Conservation (phyloP, 2,113 vertebrate species). For the Xiphias gladius region DNA sequence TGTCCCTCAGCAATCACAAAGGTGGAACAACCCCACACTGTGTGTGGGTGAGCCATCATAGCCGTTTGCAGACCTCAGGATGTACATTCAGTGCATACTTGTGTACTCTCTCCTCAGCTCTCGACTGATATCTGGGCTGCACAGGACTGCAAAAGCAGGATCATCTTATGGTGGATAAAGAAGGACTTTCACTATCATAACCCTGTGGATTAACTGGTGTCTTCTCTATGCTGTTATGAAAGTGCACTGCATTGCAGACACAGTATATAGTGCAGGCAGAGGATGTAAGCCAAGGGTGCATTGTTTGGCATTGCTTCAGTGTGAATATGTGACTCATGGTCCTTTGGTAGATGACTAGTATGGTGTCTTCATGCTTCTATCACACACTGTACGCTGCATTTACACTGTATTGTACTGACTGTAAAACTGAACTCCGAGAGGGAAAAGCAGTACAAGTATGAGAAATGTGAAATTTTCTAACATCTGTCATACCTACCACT, state of each 20-base stretch:
- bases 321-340: constrained; percentile 38
- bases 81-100: constrained; percentile 42
- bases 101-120: constrained; percentile 47
- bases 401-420: not conserved
- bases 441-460: not conserved
- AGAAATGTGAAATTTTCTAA: constrained; percentile 28
- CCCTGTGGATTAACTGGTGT: constrained; percentile 70
- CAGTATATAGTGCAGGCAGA: constrained; percentile 41
- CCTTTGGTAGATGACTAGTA: constrained; percentile 25
- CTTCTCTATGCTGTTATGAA: constrained; percentile 64
- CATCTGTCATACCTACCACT: constrained; percentile 28
- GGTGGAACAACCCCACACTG: constrained; percentile 41
- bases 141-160: constrained; percentile 67
- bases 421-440: not conserved
- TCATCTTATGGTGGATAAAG: constrained; percentile 75
- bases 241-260: constrained; percentile 50
- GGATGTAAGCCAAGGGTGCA: constrained; percentile 47
- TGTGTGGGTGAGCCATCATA: constrained; percentile 33
- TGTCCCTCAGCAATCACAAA: constrained; percentile 48
- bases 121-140: constrained; percentile 63
- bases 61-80: constrained; percentile 56
- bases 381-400: not conserved
- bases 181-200: constrained; percentile 68
- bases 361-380: not conserved
- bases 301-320: constrained; percentile 52